These are phyloP conservation scores for Arvicola amphibius DNA, from an alignment of 2,797 vertebrate species.

Conservation along the genomic window DNA sequence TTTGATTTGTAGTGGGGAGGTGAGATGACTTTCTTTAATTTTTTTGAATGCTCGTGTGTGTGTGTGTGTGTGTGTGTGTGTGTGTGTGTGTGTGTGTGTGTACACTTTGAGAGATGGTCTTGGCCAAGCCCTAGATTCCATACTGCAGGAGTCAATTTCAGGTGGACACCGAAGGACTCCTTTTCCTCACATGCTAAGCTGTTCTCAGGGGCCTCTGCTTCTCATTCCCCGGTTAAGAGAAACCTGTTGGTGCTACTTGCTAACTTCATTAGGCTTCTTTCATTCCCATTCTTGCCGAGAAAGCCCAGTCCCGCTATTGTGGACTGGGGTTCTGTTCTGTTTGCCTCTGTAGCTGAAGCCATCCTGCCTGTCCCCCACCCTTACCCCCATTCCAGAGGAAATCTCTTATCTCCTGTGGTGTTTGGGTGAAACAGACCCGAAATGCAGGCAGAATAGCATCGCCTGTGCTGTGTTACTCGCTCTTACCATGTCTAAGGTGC, in stretches of 20 bases:
- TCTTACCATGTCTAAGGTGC: conserved; percentile 3
- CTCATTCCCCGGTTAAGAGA: conserved; percentile 17
- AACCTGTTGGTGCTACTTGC: conserved; percentile 76
- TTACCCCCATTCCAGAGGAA: background rate
- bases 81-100: background rate
- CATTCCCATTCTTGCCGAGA: conserved; percentile 11
- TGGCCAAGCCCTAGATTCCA: background rate
- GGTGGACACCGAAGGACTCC: background rate
- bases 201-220: background rate
- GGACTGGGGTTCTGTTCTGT: background rate
- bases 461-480: background rate
- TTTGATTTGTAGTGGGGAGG: conserved; percentile 74
- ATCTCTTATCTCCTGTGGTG: background rate
- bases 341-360: background rate
- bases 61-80: background rate
- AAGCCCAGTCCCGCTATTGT: background rate
- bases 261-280: conserved; percentile 53
- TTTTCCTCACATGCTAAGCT: background rate
- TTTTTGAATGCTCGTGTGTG: background rate
- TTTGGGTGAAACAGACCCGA: conserved; percentile 54
- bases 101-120: conserved; percentile 9
- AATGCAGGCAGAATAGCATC: conserved; percentile 33
- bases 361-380: background rate
- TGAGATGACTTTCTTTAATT: conserved; percentile 51
- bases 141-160: conserved; percentile 15